phyloP scores from a whole-genome alignment of 2,888 invertebrate species.

The Torymus texanus region DNA sequence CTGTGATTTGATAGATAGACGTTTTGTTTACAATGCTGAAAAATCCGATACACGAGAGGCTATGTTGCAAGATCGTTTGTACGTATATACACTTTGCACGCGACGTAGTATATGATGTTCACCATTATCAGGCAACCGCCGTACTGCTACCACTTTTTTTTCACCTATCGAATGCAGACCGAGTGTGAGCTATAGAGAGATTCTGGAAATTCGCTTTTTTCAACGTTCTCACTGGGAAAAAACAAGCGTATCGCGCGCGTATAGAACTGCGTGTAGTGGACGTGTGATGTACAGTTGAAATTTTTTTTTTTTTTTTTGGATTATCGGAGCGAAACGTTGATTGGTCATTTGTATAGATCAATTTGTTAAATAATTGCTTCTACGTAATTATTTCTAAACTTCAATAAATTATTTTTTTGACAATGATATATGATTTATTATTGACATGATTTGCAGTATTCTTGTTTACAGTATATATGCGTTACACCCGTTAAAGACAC shows the following conservation, averaged over 20 bases:
- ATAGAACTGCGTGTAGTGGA: background rate
- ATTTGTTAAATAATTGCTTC: too few species aligned
- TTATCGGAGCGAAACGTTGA: too few species aligned
- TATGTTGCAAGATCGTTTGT: background rate
- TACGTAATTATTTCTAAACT: too few species aligned
- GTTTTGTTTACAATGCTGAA: constrained; percentile 36
- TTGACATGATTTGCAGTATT: too few species aligned
- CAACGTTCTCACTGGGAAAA: constrained; percentile 41
- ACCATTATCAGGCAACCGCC: constrained; percentile 4
- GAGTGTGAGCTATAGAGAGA: background rate
- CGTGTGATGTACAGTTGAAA: background rate
- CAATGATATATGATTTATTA: too few species aligned
- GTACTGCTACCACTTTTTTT: background rate
- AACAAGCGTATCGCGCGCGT: background rate
- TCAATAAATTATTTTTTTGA: too few species aligned
- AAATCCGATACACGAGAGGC: constrained; percentile 30
- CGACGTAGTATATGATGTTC: too few species aligned
- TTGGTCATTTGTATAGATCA: background rate
- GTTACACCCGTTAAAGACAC: background rate
- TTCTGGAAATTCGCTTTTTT: constrained; percentile 51
- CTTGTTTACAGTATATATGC: too few species aligned
- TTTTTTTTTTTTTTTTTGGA: background rate
- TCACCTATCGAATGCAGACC: background rate
- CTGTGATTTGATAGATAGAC: constrained; percentile 56
- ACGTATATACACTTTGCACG: too few species aligned